Conservation (phyloP, 1,140 invertebrate species). For the Sinonovacula constricta region DNA sequence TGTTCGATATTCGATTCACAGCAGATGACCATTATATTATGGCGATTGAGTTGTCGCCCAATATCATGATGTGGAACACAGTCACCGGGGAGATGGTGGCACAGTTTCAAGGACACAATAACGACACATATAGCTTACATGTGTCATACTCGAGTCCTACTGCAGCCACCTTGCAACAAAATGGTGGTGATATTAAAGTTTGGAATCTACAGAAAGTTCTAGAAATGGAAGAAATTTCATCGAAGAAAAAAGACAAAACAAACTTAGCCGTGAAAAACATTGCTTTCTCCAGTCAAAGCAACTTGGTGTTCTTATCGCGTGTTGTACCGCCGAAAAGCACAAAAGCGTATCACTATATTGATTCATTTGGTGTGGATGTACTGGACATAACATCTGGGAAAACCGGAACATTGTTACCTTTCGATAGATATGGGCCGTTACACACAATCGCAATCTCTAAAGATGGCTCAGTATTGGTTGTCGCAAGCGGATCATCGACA, state of each 20-base stretch:
- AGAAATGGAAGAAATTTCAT: slow-evolving; percentile 49
- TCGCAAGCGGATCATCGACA: slow-evolving; percentile 4
- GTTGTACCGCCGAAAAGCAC: slow-evolving; percentile 43
- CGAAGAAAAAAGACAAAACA: slow-evolving; percentile 24
- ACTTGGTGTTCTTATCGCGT: slow-evolving; percentile 27
- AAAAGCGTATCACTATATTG: slow-evolving; percentile 49
- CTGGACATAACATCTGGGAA: slow-evolving; percentile 37
- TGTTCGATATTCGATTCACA: slow-evolving; percentile 39
- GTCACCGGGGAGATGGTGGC: slow-evolving; percentile 26
- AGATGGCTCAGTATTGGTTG: slow-evolving; percentile 19
- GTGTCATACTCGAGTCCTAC: slow-evolving; percentile 8
- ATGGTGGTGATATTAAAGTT: slow-evolving; percentile 30
- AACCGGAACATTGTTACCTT: slow-evolving; percentile 27
- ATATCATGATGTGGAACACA: slow-evolving; percentile 48
- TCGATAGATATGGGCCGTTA: slow-evolving; percentile 41
- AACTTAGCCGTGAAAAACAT: slow-evolving; percentile 43
- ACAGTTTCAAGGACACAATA: slow-evolving; percentile 29
- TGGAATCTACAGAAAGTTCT: slow-evolving; percentile 44
- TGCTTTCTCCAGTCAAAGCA: slow-evolving; percentile 37
- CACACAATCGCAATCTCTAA: slow-evolving; percentile 32
- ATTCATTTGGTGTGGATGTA: slow-evolving; percentile 41
- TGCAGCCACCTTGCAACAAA: slow-evolving; percentile 17
- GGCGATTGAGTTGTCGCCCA: slow-evolving; percentile 41
- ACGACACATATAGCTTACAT: slow-evolving; percentile 34
- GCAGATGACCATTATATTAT: slow-evolving; percentile 35